phyloP scores from a whole-genome alignment of 53 echinoderm and acorn worm genomes.

The Zoroaster sp. region DNA sequence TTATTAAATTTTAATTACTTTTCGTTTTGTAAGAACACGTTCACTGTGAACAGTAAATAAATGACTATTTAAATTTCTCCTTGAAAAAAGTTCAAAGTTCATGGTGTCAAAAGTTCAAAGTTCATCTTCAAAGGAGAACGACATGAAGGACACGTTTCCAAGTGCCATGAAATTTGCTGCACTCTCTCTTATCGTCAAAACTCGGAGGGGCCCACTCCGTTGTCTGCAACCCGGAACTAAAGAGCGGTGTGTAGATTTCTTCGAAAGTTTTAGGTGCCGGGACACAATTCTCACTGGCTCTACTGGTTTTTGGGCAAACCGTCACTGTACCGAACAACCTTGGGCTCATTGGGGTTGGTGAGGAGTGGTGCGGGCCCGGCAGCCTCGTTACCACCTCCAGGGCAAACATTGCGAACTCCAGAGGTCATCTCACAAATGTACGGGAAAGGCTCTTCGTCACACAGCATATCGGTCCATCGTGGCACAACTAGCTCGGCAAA shows the following conservation, averaged over 20 bases:
- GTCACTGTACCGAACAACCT: neutral
- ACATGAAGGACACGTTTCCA: neutral
- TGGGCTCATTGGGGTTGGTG: constrained; percentile 12
- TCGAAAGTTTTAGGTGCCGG: neutral
- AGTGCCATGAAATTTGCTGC: neutral
- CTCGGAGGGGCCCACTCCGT: no score
- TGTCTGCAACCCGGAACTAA: neutral
- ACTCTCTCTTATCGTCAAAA: neutral
- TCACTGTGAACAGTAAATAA: neutral
- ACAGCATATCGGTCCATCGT: neutral
- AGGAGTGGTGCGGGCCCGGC: neutral
- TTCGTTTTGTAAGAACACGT: no score
- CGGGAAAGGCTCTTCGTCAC: constrained; percentile 20
- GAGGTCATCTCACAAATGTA: constrained; percentile 28
- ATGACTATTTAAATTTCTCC: no score
- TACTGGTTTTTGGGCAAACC: neutral
- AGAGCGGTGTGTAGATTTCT: neutral
- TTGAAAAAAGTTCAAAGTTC: neutral
- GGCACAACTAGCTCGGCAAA: neutral
- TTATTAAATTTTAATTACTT: no score
- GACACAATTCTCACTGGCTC: neutral
- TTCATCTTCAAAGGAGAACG: neutral
- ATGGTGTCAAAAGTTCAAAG: neutral
- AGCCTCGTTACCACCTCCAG: neutral
- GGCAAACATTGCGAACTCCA: neutral